Evolutionary conservation across 2,888 invertebrate genomes (phyloP).

Genomic region (Gerris lacustris): DNA sequence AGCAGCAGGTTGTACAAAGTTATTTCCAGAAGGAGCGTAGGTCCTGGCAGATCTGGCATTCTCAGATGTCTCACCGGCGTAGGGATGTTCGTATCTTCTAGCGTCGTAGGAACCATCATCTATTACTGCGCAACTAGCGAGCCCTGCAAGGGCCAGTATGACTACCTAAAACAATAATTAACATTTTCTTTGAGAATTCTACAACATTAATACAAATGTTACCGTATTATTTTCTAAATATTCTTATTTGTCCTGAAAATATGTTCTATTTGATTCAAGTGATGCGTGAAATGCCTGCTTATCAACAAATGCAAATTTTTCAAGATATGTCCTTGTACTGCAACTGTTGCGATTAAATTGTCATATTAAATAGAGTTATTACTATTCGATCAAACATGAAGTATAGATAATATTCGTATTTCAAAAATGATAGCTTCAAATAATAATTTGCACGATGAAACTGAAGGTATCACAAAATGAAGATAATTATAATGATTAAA

Average conservation of each 20-base stretch:
- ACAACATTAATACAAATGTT: neutral
- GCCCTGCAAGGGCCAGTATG: neutral
- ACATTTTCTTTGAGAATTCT: neutral
- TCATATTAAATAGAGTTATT: too few species aligned
- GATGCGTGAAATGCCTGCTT: neutral
- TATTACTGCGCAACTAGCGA: neutral
- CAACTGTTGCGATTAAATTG: too few species aligned
- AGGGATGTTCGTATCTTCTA: conserved; percentile 28
- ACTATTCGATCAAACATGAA: too few species aligned
- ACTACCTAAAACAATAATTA: neutral
- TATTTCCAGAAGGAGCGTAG: conserved; percentile 18
- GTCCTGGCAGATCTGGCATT: conserved; percentile 12
- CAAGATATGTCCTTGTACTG: too few species aligned
- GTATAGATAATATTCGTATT: too few species aligned
- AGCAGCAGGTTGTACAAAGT: conserved; percentile 22
- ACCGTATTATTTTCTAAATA: neutral
- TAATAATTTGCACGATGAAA: too few species aligned
- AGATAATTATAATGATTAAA: too few species aligned
- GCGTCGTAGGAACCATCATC: conserved; percentile 30
- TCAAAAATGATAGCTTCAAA: too few species aligned
- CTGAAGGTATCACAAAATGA: too few species aligned
- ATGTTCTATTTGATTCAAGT: neutral
- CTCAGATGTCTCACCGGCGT: conserved; percentile 20
- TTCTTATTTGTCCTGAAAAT: too few species aligned
- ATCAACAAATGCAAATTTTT: too few species aligned